Base-by-base conservation (phyloP, 2,888 invertebrate species). In the Margaritifera margaritifera region DNA sequence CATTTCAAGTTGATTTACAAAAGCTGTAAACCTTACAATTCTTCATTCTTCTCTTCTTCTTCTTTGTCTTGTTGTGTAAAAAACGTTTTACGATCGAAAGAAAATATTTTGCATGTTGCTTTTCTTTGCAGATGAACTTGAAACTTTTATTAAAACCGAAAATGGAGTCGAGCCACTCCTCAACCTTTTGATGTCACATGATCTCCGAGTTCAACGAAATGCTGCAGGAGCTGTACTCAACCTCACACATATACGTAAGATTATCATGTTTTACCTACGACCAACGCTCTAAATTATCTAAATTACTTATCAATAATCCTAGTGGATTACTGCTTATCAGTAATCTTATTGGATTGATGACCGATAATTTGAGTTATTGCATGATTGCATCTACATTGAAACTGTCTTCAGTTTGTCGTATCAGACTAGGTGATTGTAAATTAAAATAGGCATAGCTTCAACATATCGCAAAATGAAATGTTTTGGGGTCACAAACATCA, bases 211-310 rank as follows among this genome's bases (percentile, higher is more conserved):
- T 11, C 80, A 85, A 64, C 66, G 85, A 57, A 87, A 86, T 75
- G 84, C 86, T 11, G 82, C 83, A 6, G 87, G 87, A 50, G 83
- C 86, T 8, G 64, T 87, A 27, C 83, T 86, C 31, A 87, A 87
- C 68, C 80, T 87, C 6, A 85, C 86, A 42, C 87, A 86, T 69
- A 71, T 82, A 69, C 80, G 87, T 87, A 80, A 69, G 78, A 71
- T 24, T 56, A 27, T 27, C 20, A n/a, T 54, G 27, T 15, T 11
- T 31, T 60, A 8, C 2, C 1, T 42, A 8, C 15, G 2, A 11
- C 11, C 42, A 11, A 15, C 1, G 11, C 42, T 42, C 42, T 42
- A 42, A 42, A 42, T 42, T 42, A n/a, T n/a, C n/a, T n/a, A n/a
- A n/a, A 42, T 11, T 42, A 3, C 42, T 42, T 11, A 42, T 15